Evolutionary conservation across 2,797 vertebrate species (phyloP), one percentile per base, ranked within the genome.

Genomic region (Gymnothorax reevesii): DNA sequence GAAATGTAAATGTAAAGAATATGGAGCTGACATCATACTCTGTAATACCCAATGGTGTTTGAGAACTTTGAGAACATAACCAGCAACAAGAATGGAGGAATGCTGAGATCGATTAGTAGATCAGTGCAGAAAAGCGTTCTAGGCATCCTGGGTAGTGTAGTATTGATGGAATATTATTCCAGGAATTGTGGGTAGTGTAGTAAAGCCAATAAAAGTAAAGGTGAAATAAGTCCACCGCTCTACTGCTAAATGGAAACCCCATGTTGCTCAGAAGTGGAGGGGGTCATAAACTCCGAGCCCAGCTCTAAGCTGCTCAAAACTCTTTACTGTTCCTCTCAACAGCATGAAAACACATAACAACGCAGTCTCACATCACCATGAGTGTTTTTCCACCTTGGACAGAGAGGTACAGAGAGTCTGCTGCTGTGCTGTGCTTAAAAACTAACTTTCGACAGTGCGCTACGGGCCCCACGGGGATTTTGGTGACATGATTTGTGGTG

Each of bases 401-500:
- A 42, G 33, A 42, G 33, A 77, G 17, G 42, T 20, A 77, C 73
- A 82, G 52, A 82, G n/a, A 57, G 4, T 82, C 22, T 25, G 17
- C 57, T 84, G 57, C 33, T 20, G 9, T 2, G 83, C 59, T 49
- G 15, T 17, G 13, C 33, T 84, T 49, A 84, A 83, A 42, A 60
- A 27, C 54, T 60, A 84, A 66, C 83, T 62, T 49, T 66, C n/a
- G 25, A 64, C 59, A 57, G 52, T 25, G 62, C 12, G 57, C 1
- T 64, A 49, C 64, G 49, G 59, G 83, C 27, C 25, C 25, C 75
- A 33, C 60, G 77, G 62, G 75, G 49, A 79, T 79, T 42, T 13
- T 79, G 75, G 75, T 52, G 75, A 79, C 75, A 79, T 79, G 75
- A 79, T 79, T 79, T 79, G 75, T 27, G 42, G 20, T 6, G 49